Percentiles rank a stretch among this genome's conserved stretches.
These are phyloP conservation scores for Gymnocephalus cernua DNA, from an alignment of 2,113 vertebrate genomes.

Conservation along the genomic window DNA sequence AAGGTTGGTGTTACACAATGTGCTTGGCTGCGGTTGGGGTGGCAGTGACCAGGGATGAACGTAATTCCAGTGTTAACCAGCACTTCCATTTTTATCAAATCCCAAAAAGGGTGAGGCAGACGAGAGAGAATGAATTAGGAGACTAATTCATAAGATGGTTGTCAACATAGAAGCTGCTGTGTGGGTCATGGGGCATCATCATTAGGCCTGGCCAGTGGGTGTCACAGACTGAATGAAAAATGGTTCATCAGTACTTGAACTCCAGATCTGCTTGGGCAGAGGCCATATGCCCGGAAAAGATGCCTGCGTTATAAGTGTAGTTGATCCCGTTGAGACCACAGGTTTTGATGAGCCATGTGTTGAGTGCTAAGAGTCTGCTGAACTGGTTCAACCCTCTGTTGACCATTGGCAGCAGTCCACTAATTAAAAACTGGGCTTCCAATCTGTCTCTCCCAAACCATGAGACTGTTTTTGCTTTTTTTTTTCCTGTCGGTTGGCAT, in stretches of 20 bases:
- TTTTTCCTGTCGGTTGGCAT: neutral
- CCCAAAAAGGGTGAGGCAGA: neutral
- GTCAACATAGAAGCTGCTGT: neutral
- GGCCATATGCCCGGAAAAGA: neutral
- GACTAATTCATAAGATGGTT: neutral
- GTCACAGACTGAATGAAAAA: neutral
- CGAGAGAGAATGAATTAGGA: neutral
- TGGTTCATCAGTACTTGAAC: neutral
- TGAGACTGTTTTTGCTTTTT: neutral
- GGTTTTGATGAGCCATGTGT: conserved; percentile 9
- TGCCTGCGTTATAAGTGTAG: neutral
- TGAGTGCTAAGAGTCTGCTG: neutral
- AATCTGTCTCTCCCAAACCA: neutral
- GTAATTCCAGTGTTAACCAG: neutral
- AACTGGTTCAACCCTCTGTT: too few species aligned
- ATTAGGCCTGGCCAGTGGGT: neutral
- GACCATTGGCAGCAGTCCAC: neutral
- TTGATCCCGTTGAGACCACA: neutral
- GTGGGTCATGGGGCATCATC: neutral
- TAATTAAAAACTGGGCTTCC: too few species aligned
- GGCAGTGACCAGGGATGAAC: neutral
- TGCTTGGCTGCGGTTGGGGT: neutral
- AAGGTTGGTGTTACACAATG: neutral
- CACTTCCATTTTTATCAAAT: neutral
- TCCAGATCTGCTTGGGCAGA: neutral